A percentile compares a stretch with the other conserved stretches of the same genome.
These are phyloP conservation scores for Drosophila quinaria DNA, from an alignment of 2,888 invertebrate species.

Conservation along the genomic window DNA sequence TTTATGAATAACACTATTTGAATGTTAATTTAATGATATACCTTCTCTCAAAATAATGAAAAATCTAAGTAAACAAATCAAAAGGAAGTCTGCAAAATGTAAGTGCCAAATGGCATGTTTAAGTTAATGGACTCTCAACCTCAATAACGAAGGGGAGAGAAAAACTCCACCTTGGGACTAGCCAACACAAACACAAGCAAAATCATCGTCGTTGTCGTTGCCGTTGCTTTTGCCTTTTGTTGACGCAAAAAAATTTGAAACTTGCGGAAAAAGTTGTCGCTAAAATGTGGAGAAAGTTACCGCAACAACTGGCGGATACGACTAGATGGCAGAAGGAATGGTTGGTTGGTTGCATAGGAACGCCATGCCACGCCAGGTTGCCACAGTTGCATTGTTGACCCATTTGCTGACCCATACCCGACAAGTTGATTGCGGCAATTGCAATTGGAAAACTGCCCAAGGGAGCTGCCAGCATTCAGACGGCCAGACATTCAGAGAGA, in stretches of 20 bases:
- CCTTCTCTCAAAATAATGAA: no score
- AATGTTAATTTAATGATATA: no score
- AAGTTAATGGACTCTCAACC: conserved; percentile 36
- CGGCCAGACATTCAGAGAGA: conserved; percentile 41
- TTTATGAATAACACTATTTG: no score
- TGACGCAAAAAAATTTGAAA: conserved; percentile 77
- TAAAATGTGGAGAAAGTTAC: conserved; percentile 80
- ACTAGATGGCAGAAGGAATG: conserved; percentile 32
- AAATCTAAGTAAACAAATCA: no score
- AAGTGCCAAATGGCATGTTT: conserved; percentile 9
- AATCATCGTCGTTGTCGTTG: conserved; percentile 37
- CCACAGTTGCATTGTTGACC: conserved; percentile 69
- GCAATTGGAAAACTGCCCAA: conserved; percentile 78
- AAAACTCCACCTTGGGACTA: conserved; percentile 64
- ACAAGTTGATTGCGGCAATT: conserved; percentile 79
- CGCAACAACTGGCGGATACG: conserved; percentile 62
- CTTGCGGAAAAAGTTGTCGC: conserved; percentile 80
- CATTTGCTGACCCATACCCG: conserved; percentile 66
- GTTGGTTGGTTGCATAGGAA: conserved; percentile 9
- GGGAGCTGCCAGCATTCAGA: conserved; percentile 46
- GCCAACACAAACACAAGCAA: conserved; percentile 75
- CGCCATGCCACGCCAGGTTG: conserved; percentile 32
- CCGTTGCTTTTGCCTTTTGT: conserved; percentile 72
- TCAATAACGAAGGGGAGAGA: not conserved
- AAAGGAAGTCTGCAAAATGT: not conserved